phyloP scores from a whole-genome alignment of 2,113 vertebrate genomes.

The Ceratotherium simum region DNA sequence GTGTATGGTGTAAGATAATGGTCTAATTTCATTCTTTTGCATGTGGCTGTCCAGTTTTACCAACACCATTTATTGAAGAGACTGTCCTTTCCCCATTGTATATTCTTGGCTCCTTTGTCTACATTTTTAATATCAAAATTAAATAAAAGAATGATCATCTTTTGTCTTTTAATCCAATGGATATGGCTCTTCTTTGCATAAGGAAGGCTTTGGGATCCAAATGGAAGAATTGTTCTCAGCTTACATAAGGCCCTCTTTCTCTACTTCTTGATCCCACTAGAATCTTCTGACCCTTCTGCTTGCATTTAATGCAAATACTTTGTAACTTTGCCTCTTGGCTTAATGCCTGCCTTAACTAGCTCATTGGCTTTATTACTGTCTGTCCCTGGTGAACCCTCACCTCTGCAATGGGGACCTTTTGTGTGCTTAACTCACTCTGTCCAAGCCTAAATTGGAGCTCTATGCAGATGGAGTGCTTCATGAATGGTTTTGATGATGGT shows the following conservation, averaged over 20 bases:
- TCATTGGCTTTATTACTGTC: neutral
- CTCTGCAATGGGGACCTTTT: neutral
- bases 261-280: neutral
- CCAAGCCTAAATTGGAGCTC: neutral
- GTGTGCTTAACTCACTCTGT: neutral
- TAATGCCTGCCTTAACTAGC: slow-evolving; percentile 37
- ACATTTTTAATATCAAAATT: neutral
- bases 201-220: neutral
- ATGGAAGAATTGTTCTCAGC: neutral
- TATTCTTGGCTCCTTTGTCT: neutral
- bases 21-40: no score
- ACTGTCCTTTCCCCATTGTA: neutral
- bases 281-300: neutral
- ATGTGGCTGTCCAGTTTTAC: neutral
- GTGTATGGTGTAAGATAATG: accelerated
- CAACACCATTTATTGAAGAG: neutral
- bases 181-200: neutral
- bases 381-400: neutral
- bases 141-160: neutral
- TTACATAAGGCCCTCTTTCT: neutral
- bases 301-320: neutral
- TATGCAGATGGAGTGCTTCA: neutral
- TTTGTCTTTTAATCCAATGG: neutral
- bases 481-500: neutral
- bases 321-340: slow-evolving; percentile 52